phyloP scores from a whole-genome alignment of 2,797 vertebrate genomes.

The Muscicapa comitata region DNA sequence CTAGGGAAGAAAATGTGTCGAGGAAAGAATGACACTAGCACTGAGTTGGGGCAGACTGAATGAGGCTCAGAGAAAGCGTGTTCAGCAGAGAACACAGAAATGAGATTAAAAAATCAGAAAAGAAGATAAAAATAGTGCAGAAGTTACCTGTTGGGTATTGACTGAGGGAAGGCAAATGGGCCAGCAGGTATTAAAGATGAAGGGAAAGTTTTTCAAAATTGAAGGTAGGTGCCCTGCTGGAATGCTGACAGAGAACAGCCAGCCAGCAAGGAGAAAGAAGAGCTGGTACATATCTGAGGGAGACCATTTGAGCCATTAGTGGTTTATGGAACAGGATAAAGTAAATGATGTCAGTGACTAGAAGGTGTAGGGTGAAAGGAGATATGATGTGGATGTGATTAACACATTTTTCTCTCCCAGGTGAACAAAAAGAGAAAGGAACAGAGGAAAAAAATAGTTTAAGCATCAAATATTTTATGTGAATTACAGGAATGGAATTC shows the following conservation, averaged over 20 bases:
- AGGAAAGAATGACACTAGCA: not conserved
- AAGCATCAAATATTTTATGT: not conserved
- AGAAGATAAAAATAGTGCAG: not conserved
- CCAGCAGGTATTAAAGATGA: not conserved
- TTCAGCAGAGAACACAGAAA: not conserved
- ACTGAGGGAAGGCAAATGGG: not conserved
- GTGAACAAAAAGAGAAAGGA: not conserved
- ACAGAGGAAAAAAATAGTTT: not conserved
- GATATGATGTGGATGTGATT: not conserved
- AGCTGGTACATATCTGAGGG: not conserved
- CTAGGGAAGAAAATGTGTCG: not conserved
- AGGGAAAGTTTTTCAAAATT: not conserved
- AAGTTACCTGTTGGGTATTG: not conserved
- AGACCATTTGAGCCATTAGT: not conserved
- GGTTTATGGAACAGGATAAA: not conserved
- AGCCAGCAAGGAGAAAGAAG: not conserved
- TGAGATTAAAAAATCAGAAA: not conserved
- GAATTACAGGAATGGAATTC: not conserved
- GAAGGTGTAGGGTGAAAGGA: not conserved
- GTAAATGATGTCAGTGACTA: not conserved
- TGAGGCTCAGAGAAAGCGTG: not conserved
- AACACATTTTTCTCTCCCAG: not conserved
- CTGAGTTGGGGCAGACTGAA: not conserved
- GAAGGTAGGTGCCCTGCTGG: not conserved
- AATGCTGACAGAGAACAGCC: not conserved